Evolutionary conservation across 1,140 invertebrate species (phyloP), one percentile per base, ranked within the genome.

Genomic region (Drosophila subobscura): DNA sequence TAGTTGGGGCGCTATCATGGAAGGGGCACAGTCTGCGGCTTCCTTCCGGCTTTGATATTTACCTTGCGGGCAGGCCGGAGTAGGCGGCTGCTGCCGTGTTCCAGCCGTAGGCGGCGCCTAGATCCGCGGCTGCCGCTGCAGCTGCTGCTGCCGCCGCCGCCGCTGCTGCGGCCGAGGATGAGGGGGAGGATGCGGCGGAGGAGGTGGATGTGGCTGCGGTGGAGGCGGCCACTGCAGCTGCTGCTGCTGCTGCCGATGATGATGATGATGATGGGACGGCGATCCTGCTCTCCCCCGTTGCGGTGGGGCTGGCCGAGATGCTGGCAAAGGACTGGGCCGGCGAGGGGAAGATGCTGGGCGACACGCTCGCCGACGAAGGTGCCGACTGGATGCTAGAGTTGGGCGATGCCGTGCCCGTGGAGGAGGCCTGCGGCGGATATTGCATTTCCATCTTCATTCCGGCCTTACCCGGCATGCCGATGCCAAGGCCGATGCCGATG

Each of bases 401-500:
- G 14, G 90, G 81, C 41, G 90, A 91, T 14, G 77, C 88, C n/a
- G 88, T 90, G 42, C 90, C 90, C 7, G 90, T 91, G 23, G 90
- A 91, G 37, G 90, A 91, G 52, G 90, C 73, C 64, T 91, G 90
- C 50, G 86, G 77, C 63, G 90, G 90, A 81, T 91, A 91, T 65
- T 86, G 85, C 65, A 91, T 83, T 71, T 91, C 89, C 85, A 91
- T 57, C 63, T 91, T 91, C 89, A 91, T 86, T 58, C 72, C 58
- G 49, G 61, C 57, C 65, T 72, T 59, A 52, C 44, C 46, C 53
- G 16, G 16, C 16, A 14, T 47, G 68, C 54, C 52, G 61, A 46
- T 72, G 61, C 50, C 52, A 57, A 46, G 68, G 61, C 50, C 41
- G 52, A 27, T 42, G 51, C 23, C 53, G 60, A 41, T 27, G 16